Base-by-base conservation (phyloP, 2,888 invertebrate species). In the Agrenia bidenticulata region DNA sequence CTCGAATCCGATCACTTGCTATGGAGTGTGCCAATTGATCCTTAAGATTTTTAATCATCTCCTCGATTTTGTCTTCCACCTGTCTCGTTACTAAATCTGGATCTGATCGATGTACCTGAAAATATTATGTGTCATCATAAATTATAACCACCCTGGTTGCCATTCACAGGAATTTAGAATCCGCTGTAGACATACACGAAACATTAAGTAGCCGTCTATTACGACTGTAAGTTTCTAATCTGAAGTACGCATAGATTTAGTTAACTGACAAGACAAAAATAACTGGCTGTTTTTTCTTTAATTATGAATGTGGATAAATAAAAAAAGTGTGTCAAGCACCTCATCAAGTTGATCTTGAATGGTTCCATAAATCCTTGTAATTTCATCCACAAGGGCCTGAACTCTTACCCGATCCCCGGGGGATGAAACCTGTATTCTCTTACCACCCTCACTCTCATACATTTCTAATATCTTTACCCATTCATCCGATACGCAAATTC, bases 21-120 rank as follows among this genome's bases (percentile, higher is more conserved):
- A 45, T 42, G 26, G 66, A 63, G 32, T 61, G 42, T 27, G 64
- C 60, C 61, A 58, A 54, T 41, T 62, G 51, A 23, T 56, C 56
- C 45, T 59, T 64, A 56, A 69, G 61, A 57, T 67, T 66, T 61
- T 42, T 67, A 53, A 72, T 67, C 41, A 72, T 66, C 58, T 64
- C 64, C 55, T 62, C 63, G n/a, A 67, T 62, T 54, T 58, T 66
- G 17, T 64, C 41, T 61, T 72, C 72, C 72, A 72, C 65, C 42
- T 37, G 53, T 19, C 45, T 54, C 26, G 69, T 69, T 58, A 60
- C 58, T 27, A 72, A 68, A 64, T 72, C 67, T 45, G 67, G 69
- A 64, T 72, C 72, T 56, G 64, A 58, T 50, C 60, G 60, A 57
- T 67, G 69, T 61, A 67, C 63, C 72, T 72, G 57, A 55, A 56